Base-by-base conservation (phyloP, 37 sponge, comb jelly and placozoan species). In the Oopsacas minuta region DNA sequence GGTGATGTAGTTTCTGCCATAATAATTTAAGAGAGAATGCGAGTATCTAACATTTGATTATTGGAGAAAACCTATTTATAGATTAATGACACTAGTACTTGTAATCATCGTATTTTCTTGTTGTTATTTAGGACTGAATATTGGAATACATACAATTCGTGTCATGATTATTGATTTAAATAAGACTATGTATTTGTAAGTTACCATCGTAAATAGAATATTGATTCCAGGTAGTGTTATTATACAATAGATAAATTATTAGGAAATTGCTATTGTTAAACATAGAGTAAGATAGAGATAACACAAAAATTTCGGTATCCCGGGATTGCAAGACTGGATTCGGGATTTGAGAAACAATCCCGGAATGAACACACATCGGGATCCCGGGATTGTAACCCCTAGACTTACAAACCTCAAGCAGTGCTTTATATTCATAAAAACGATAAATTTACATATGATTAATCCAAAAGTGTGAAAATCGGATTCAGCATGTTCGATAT, bases 201-300 rank as follows among this genome's bases (percentile, higher is more conserved):
- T 61, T 61, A 61, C 75, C 75, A 20, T 61, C 28, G 75, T 61
- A 61, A 61, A 61, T 20, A 61, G 75, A 46, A 5, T 61, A 61
- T 61, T 61, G 75, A 32, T 61, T 61, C 75, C 75, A 61, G 28
- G 75, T 61, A 61, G 30, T 61, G 75, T 61, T 25, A 61, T 61
- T 61, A 61, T 61, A 61, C 75, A 61, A 61, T 61, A n/a, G 75
- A 61, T 61, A 61, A 61, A 61, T 61, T 61, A 61, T 61, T 32
- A 61, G 75, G 75, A 20, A 61, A 61, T 61, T 61, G 75, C 75
- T 61, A 61, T 61, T 61, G 75, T 61, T 61, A 61, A 61, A 61
- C 75, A 61, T 61, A 61, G 75, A 61, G 75, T 61, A 61, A 3
- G 75, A 61, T 61, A 61, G 75, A 61, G 32, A 61, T 61, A 61